Conservation (phyloP, 2,888 invertebrate species). For the Mesoligia furuncula region DNA sequence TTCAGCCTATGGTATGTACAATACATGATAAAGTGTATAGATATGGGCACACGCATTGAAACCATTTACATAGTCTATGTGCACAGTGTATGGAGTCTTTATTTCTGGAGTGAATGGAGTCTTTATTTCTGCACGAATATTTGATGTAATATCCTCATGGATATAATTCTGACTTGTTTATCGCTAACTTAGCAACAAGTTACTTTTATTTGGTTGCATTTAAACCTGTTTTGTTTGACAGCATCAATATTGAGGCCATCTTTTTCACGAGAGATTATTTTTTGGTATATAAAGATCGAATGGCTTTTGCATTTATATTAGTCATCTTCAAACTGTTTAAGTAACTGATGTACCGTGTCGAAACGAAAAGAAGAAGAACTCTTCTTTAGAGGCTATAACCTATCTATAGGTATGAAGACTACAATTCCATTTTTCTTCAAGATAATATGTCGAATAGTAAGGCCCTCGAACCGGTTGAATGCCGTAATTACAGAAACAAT, state of each 20-base stretch:
- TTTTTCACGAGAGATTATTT: background rate
- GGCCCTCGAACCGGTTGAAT: background rate
- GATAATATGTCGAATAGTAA: background rate
- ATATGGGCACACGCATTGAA: background rate
- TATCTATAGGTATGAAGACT: background rate
- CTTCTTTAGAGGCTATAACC: background rate
- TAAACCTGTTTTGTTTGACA: background rate
- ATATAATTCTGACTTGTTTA: background rate
- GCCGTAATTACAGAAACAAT: too few species aligned
- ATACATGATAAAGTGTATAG: constrained; percentile 40
- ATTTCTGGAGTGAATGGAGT: background rate
- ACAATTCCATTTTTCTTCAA: background rate
- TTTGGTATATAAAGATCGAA: background rate
- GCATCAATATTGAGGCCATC: background rate
- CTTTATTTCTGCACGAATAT: background rate
- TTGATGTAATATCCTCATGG: too few species aligned
- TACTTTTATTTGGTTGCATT: background rate
- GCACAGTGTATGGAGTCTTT: background rate
- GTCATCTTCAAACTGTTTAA: too few species aligned
- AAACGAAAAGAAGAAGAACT: too few species aligned
- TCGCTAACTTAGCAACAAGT: background rate
- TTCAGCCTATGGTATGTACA: constrained; percentile 17
- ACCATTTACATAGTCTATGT: constrained; percentile 5
- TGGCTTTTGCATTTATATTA: background rate
- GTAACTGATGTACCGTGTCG: too few species aligned